A percentile compares a stretch with the other conserved stretches of the same genome.
These are phyloP conservation scores for Drosophila demipolita DNA, from an alignment of 2,888 invertebrate species.

Conservation along the genomic window DNA sequence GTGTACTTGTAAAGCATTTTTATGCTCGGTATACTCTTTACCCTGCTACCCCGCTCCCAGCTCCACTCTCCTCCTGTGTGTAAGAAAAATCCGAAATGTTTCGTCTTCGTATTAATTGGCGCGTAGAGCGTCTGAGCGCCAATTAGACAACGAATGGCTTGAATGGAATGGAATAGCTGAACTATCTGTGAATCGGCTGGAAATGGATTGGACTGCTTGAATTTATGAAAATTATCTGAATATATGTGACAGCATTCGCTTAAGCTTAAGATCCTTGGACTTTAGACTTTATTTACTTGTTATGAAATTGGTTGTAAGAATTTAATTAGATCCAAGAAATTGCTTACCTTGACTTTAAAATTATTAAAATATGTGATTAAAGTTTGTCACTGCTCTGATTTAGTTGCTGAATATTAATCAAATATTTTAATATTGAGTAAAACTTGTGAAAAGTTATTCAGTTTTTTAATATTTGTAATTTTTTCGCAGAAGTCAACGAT, in stretches of 20 bases:
- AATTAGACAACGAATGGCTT: constrained; percentile 58
- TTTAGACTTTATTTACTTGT: background rate
- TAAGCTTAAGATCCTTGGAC: background rate
- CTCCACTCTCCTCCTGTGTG: background rate
- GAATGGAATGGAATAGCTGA: constrained; percentile 28
- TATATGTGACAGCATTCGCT: constrained; percentile 49
- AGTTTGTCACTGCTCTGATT: background rate
- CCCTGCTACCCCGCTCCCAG: background rate
- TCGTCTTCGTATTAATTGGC: constrained; percentile 65
- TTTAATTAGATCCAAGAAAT: background rate
- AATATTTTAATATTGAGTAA: background rate
- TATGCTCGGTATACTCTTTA: constrained; percentile 55
- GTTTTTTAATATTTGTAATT: fast-evolving
- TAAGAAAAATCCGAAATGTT: constrained; percentile 64
- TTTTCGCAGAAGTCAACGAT: background rate
- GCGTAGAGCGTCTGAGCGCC: constrained; percentile 47
- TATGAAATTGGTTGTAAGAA: background rate
- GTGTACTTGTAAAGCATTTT: constrained; percentile 81
- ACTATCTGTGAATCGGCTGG: constrained; percentile 5
- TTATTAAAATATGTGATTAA: background rate
- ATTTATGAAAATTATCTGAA: constrained; percentile 74
- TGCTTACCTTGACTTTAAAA: background rate
- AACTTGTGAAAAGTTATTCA: fast-evolving
- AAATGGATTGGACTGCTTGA: constrained; percentile 41
- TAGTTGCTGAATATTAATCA: background rate